Base-by-base conservation (phyloP, 2,113 vertebrate genomes). In the Myiagra hebetior region DNA sequence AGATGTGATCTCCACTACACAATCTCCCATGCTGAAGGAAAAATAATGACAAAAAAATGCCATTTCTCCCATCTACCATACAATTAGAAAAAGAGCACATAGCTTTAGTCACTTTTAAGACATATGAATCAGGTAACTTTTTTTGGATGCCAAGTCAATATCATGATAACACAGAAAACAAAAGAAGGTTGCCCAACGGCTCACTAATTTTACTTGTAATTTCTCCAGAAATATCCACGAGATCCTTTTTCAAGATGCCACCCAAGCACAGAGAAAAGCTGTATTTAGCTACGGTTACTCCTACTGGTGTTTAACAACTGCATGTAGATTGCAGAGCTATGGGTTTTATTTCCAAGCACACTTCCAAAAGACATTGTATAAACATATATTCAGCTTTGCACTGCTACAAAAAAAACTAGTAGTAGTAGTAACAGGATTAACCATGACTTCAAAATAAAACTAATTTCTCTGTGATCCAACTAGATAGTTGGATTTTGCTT, bases 1-100 rank as follows among this genome's bases (percentile, higher is more conserved):
- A 93, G 89, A 99, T 99, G 91, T 99, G 99, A 95, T 99, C 99
- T 76, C 99, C 99, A 83, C 99, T 99, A 93, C 97, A 98, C 52
- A 99, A 91, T 27, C 98, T 98, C 23, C 99, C 99, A 87, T 99
- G 99, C 99, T 99, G 56, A 52, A 78, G 13, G 37, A 85, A 96
- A 24, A 88, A 68, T 21, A 59, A 77, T 3, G 4, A 75, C 0
- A 0, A 77, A 24, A 77, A 81, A 84, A 44, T 55, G 12, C 5
- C 12, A 26, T 37, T 88, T 80, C 33, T 85, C 14, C 19, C 56
- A 42, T 0, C 0, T 70, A 72, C 23, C 28, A 85, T 11, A 72
- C 5, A 59, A 62, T 24, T 20, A 77, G 23, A 35, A 65, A 72
- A 79, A 60, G 4, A 78, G 1, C 9, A 60, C 9, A 47, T 1